A percentile compares a stretch with the other conserved stretches of the same genome.
Evolutionary conservation across 37 sponge, comb jelly and placozoan species (phyloP).

Genomic region (Beroe ovata): DNA sequence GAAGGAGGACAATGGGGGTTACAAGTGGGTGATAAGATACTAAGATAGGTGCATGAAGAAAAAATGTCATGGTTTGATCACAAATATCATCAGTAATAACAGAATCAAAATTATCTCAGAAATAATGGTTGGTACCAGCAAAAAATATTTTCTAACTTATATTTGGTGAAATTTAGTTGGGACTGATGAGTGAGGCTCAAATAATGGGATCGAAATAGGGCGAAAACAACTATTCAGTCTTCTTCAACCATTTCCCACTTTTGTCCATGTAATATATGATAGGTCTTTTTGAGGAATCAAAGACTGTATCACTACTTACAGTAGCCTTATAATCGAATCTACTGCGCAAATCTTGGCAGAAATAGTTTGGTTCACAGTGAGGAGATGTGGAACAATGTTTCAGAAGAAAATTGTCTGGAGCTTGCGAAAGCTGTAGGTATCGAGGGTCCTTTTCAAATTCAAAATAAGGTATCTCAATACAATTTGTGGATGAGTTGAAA

Average conservation of each 20-base stretch:
- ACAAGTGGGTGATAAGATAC: too few relatives aligned
- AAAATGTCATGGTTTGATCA: too few relatives aligned
- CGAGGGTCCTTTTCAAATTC: slow-evolving; percentile 9
- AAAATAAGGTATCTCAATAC: slow-evolving; percentile 13
- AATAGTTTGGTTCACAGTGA: slow-evolving; percentile 21
- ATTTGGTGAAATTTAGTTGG: too few relatives aligned
- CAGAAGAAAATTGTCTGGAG: slow-evolving; percentile 37
- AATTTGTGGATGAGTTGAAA: not conserved
- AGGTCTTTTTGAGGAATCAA: not conserved
- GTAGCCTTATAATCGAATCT: slow-evolving; percentile 1
- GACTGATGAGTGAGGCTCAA: too few relatives aligned
- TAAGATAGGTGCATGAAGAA: too few relatives aligned
- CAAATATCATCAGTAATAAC: too few relatives aligned
- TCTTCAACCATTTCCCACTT: not conserved
- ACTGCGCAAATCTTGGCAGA: slow-evolving; percentile 51
- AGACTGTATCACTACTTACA: not conserved
- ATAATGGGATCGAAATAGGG: too few relatives aligned
- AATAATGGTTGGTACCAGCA: too few relatives aligned
- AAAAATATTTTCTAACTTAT: too few relatives aligned
- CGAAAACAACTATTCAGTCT: too few relatives aligned
- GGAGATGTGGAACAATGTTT: slow-evolving; percentile 32
- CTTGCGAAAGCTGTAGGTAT: not conserved
- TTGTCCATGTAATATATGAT: not conserved
- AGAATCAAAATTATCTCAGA: too few relatives aligned
- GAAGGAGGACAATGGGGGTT: too few relatives aligned